Base-by-base conservation (phyloP, 2,888 invertebrate species). In the Lypha dubia region DNA sequence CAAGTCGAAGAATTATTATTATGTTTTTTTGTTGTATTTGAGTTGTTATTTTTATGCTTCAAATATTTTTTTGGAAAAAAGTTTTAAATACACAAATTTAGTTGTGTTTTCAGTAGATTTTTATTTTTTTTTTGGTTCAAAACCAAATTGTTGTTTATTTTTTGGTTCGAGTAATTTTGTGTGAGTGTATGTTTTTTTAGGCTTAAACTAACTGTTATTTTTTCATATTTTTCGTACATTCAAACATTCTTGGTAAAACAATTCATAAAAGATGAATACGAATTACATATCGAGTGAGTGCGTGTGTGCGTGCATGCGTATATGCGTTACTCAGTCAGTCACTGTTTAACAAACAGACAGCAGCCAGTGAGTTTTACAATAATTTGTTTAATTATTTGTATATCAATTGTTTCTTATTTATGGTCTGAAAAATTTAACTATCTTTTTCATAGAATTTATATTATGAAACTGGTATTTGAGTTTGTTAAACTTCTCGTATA, bases 231-330 rank as follows among this genome's bases (percentile, higher is more conserved):
- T 76, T 63, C 32, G 41, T 44, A 62, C 73, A 68, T 76, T 38
- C 15, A 24, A 71, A 17, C n/a, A 87, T 88, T 89, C 88, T 87
- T 89, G 88, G 88, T 88, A 88, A 90, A 88, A 89, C 89, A 89
- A 86, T 89, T 89, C 85, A 86, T 86, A 87, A 86, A 80, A 83
- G 80, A 83, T 85, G 70, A 49, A 35, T 58, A 32, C 28, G 32
- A 28, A 17, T 17, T 28, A 28, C 28, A n/a, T n/a, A n/a, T n/a
- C n/a, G n/a, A n/a, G n/a, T n/a, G n/a, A n/a, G n/a, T n/a, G n/a
- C n/a, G n/a, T n/a, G n/a, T n/a, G 28, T 28, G 20, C n/a, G 6
- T 15, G 44, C 6, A 28, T 22, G 32, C 8, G n/a, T 28, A 28
- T 28, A 5, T 28, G 5, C 28, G 5, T 28, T 28, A 28, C 3